Evolutionary conservation across 2,888 invertebrate species (phyloP).

Genomic region (Panopea generosa): DNA sequence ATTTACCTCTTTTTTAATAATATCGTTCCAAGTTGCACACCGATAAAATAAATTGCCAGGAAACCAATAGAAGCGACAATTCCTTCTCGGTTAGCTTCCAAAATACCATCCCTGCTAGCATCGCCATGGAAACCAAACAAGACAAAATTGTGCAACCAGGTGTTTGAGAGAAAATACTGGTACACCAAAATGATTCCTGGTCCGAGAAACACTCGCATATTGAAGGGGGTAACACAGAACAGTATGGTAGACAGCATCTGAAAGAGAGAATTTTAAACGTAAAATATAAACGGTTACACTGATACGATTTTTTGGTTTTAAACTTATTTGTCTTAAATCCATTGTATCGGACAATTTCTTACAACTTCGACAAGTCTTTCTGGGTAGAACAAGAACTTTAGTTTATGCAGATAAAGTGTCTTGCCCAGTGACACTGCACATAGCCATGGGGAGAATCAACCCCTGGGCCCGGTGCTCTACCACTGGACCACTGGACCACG

Average conservation of each 20-base stretch:
- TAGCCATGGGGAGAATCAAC: too few species aligned
- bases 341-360: too few species aligned
- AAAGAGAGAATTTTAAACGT: slow-evolving; percentile 43
- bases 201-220: slow-evolving; percentile 87
- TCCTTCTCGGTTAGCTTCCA: slow-evolving; percentile 96
- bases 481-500: too few species aligned
- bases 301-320: too few species aligned
- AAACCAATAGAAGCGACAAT: slow-evolving; percentile 94
- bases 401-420: too few species aligned
- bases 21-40: slow-evolving; percentile 84
- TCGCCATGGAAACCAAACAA: slow-evolving; percentile 85
- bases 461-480: too few species aligned
- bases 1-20: slow-evolving; percentile 66
- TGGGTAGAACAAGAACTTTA: too few species aligned
- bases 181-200: slow-evolving; percentile 88
- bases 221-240: slow-evolving; percentile 87
- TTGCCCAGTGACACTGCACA: too few species aligned
- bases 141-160: slow-evolving; percentile 89
- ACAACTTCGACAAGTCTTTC: too few species aligned
- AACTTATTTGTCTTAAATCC: too few species aligned
- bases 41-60: slow-evolving; percentile 91
- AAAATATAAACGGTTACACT: too few species aligned
- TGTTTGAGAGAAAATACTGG: slow-evolving; percentile 88
- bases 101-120: slow-evolving; percentile 86
- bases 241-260: slow-evolving; percentile 88